Evolutionary conservation across 2,888 invertebrate species (phyloP), one percentile per base, ranked within the genome.

Genomic region (Drosophila multiciliata): DNA sequence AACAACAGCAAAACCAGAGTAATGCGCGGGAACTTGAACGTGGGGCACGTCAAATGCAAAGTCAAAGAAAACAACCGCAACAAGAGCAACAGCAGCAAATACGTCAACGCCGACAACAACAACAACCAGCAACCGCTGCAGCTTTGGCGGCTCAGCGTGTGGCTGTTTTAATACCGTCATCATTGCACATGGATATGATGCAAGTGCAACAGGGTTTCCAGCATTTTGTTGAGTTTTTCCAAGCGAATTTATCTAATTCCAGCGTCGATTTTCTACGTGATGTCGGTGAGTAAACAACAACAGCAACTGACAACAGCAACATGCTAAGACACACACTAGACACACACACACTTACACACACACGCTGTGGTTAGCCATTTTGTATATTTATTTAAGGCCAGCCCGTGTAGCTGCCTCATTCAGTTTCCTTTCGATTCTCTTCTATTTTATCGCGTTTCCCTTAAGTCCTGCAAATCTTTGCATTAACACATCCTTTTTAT

Each of bases 161-260:
- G 66, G 92, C 84, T 65, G 86, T 92, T 80, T 81, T 92, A 82
- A 88, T 92, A 82, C 91, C 92, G 57, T 76, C 92, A 59, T 80
- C 84, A 65, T 69, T 92, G 57, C 87, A 90, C 73, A 71, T 64
- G 57, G 81, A 92, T 67, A 88, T 76, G 87, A 89, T 90, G 89
- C 90, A 91, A 67, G 88, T 93, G 86, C 91, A 92, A 85, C 90
- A 91, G 78, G 92, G 92, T 45, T 93, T 93, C 66, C 79, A 89
- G 54, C 79, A 90, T 76, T 93, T 93, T 79, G 80, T 92, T 63
- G 91, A 93, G 52, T 92, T 92, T 77, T 93, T 93, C 77, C 90
- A 92, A 83, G 83, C 92, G 71, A 84, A 91, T 76, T 81, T 92
- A 76, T 80, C 84, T 68, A 91, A 91, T 78, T 88, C 86, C 55